These are phyloP conservation scores for Platygyra sinensis DNA, from an alignment of 64 coral and sea anemone species.

Conservation along the genomic window DNA sequence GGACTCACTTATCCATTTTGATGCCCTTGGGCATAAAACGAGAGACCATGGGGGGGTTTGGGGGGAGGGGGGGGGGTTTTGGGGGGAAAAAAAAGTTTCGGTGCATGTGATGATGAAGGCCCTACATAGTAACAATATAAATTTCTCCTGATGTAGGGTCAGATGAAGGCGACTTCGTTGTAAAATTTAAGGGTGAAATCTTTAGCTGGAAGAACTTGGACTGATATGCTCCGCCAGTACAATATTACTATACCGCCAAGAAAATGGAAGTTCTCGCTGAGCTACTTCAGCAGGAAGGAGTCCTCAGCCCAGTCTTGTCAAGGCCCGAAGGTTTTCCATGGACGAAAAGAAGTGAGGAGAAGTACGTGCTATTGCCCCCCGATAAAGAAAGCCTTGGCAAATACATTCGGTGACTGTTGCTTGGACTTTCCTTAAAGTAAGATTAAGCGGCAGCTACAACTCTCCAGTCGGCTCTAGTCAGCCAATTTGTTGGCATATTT, in stretches of 20 bases:
- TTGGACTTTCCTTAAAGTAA: neutral
- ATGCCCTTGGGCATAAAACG: no score
- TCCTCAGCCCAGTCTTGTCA: constrained; percentile 1
- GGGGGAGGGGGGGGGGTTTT: no score
- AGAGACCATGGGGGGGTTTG: no score
- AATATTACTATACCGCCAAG: neutral
- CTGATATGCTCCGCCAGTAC: neutral
- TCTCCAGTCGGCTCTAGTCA: no score
- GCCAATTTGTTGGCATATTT: no score
- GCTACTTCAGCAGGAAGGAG: neutral
- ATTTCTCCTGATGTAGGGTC: neutral
- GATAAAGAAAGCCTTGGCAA: constrained; percentile 16
- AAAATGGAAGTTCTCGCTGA: neutral
- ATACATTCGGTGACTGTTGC: constrained; percentile 17
- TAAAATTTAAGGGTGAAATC: constrained; percentile 6
- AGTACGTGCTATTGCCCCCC: neutral
- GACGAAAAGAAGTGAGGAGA: neutral
- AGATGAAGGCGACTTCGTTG: neutral
- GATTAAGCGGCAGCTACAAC: neutral
- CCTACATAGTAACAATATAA: no score
- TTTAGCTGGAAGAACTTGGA: neutral
- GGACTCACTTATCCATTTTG: no score
- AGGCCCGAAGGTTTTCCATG: neutral
- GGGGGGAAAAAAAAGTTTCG: no score
- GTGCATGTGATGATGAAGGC: no score